Base-by-base conservation (phyloP, 2,797 vertebrate species). In the Coreius guichenoti region DNA sequence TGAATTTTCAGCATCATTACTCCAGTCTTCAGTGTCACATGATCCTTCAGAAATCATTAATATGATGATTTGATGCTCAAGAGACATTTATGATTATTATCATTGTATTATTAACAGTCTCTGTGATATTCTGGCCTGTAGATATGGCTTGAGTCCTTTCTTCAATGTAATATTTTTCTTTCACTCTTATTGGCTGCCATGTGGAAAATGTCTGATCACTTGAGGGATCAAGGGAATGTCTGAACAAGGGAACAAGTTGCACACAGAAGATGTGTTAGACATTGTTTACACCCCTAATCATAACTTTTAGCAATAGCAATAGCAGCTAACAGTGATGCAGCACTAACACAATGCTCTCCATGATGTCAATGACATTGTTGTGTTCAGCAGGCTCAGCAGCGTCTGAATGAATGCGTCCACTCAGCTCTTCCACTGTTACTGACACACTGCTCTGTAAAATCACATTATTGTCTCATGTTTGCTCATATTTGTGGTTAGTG, bases 341-440 rank as follows among this genome's bases (percentile, higher is more conserved):
- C 23, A 26, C 54, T 19, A 78, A 77, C 74, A 36, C 75, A 17
- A 3, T 39, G 33, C 51, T 67, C 61, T 65, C 54, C 83, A 51
- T 56, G 8, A 79, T 7, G 67, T 80, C 83, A 80, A 49, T 72
- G 70, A n/a, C 23, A 72, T 61, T 49, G 45, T 80, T 80, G 51
- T 72, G 51, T 70, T 58, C 49, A 72, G 76, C 78, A n/a, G 19
- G 19, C 13, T 80, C 78, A 80, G 78, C 78, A 80, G 63, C 12
- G 4, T 68, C 43, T 80, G n/a, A 80, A 80, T 67, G 61, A 80
- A 80, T 14, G 13, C 3, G 63, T 80, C 78, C 43, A 67, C 56
- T 77, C 72, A 68, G 78, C 78, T 67, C 61, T 68, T 80, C 29
- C 61, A 31, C 13, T 26, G 7, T 56, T 1, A 23, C 61, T 21